Evolutionary conservation across 2,888 invertebrate species (phyloP).

Genomic region (Pilophorus perplexus): DNA sequence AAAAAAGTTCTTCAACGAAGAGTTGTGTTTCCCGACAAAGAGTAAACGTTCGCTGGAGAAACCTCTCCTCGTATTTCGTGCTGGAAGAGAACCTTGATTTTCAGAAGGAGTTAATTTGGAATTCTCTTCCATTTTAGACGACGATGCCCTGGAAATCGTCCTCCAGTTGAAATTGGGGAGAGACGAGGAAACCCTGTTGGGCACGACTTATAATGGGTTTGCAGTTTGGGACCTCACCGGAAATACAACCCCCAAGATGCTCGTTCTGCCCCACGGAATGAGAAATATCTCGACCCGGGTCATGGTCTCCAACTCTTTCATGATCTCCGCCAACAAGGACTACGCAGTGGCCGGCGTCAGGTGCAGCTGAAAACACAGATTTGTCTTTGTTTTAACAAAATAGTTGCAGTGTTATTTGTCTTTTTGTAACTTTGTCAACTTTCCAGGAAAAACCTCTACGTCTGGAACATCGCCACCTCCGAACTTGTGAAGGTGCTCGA

Average conservation of each 20-base stretch:
- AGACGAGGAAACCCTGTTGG: constrained; percentile 75
- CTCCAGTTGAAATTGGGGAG: constrained; percentile 80
- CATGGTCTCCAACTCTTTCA: constrained; percentile 85
- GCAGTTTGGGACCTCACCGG: constrained; percentile 75
- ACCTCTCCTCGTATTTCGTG: neutral
- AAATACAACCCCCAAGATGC: constrained; percentile 53
- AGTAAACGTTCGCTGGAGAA: neutral
- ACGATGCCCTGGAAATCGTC: constrained; percentile 71
- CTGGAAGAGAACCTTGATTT: neutral
- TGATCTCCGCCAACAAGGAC: constrained; percentile 84
- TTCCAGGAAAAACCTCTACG: constrained; percentile 83
- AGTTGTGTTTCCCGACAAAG: no score
- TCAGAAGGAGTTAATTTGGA: no score
- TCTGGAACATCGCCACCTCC: constrained; percentile 81
- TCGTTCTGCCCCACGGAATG: constrained; percentile 79
- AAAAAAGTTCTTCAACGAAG: no score
- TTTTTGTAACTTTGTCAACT: neutral
- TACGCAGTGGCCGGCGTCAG: constrained; percentile 94
- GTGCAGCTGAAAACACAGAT: constrained; percentile 52
- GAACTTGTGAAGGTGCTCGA: constrained; percentile 88
- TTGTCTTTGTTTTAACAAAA: neutral
- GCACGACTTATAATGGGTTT: constrained; percentile 81
- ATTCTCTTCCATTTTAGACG: constrained; percentile 55
- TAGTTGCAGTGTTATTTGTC: no score
- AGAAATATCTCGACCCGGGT: constrained; percentile 91